phyloP scores from a whole-genome alignment of 2,797 vertebrate genomes.

The Chaunax sp. region DNA sequence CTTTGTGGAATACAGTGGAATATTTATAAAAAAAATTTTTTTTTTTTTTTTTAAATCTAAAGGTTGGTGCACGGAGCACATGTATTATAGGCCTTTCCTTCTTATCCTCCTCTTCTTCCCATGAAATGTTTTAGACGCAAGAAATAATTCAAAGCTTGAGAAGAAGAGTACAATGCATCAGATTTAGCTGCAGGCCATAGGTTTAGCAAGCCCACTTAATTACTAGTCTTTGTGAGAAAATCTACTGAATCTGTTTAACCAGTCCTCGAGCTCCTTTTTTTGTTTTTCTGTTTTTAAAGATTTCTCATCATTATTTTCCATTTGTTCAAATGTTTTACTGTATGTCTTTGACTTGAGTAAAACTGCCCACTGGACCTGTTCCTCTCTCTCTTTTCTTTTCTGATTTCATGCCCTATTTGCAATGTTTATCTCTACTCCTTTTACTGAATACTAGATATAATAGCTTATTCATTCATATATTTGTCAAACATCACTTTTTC shows the following conservation, averaged over 20 bases:
- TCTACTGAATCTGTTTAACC: background rate
- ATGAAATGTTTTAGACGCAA: background rate
- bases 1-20: conserved; percentile 4
- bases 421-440: background rate
- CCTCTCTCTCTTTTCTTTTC: background rate
- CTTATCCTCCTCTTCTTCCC: background rate
- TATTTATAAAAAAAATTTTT: conserved; percentile 2
- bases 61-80: background rate
- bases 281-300: too few species aligned
- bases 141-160: background rate
- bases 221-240: too few species aligned
- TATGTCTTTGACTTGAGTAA: background rate
- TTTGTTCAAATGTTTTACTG: background rate
- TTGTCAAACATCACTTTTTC: background rate
- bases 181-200: background rate
- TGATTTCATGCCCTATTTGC: background rate
- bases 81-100: background rate
- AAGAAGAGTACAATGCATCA: background rate
- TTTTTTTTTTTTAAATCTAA: too few species aligned
- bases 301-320: too few species aligned
- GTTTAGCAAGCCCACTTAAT: too few species aligned
- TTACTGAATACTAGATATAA: too few species aligned
- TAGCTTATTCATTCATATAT: too few species aligned
- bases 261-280: background rate
- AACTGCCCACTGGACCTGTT: background rate